Evolutionary conservation across 2,888 invertebrate species (phyloP).

Genomic region (Drosophila formosana): DNA sequence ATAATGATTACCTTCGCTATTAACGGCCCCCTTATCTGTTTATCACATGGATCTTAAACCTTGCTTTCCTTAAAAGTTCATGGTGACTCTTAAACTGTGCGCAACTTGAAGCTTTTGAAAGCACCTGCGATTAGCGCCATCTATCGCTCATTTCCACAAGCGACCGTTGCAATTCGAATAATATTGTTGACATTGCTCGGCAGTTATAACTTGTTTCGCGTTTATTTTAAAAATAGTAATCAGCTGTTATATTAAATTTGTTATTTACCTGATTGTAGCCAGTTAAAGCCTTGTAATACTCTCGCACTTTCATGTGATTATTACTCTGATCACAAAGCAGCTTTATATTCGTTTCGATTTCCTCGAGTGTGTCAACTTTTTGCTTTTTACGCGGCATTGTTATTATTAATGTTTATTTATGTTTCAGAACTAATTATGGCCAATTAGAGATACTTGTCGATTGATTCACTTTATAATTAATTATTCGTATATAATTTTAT

Average conservation of each 20-base stretch:
- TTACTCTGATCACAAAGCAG: slow-evolving; percentile 91
- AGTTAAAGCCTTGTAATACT: slow-evolving; percentile 89
- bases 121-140: slow-evolving; percentile 11
- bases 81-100: slow-evolving; percentile 10
- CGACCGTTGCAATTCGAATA: slow-evolving; percentile 23
- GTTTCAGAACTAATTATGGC: neutral
- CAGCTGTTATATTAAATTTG: neutral
- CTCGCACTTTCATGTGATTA: slow-evolving; percentile 91
- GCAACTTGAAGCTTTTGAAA: slow-evolving; percentile 10
- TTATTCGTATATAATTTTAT: neutral
- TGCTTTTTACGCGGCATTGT: slow-evolving; percentile 82
- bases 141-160: slow-evolving; percentile 8
- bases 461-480: neutral
- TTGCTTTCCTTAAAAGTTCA: neutral
- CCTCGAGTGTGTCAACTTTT: slow-evolving; percentile 85
- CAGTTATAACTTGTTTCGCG: neutral
- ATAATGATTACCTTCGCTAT: no score
- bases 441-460: neutral
- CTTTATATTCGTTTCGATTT: slow-evolving; percentile 87
- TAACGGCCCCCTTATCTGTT: neutral
- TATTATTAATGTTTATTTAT: neutral
- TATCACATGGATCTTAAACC: neutral
- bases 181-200: neutral
- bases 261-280: slow-evolving; percentile 90
- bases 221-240: neutral